These are phyloP conservation scores for Entomyzon cyanotis DNA, from an alignment of 2,113 vertebrate genomes.

Conservation along the genomic window DNA sequence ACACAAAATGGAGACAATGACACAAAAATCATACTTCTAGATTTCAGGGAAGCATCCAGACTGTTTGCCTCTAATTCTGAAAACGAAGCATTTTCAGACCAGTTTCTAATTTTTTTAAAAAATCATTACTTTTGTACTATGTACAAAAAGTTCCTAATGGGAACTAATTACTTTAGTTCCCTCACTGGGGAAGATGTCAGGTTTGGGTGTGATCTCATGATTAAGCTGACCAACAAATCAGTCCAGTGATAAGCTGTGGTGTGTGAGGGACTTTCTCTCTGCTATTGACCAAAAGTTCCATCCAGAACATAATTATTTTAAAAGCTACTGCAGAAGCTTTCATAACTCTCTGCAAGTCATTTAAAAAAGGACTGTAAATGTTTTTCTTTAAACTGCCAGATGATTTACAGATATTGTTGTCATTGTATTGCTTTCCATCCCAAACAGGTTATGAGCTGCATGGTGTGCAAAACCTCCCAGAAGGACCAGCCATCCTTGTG, in stretches of 20 bases:
- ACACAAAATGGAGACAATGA: not conserved
- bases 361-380: not conserved
- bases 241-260: not conserved
- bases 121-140: not conserved
- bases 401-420: not conserved
- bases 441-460: conserved; percentile 79
- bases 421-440: conserved; percentile 30
- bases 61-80: not conserved
- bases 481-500: conserved; percentile 90
- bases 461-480: conserved; percentile 77
- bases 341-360: not conserved
- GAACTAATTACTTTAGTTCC: not conserved
- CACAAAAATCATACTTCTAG: not conserved
- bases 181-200: not conserved
- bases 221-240: not conserved
- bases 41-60: not conserved
- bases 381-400: not conserved
- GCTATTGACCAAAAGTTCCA: not conserved
- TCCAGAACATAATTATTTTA: not conserved
- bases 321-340: not conserved
- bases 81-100: not conserved
- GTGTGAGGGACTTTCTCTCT: not conserved
- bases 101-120: not conserved
- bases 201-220: not conserved
- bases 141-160: not conserved